Evolutionary conservation across 2,888 invertebrate genomes (phyloP), one percentile per base, ranked within the genome.

Genomic region (Conops quadrifasciatus): DNA sequence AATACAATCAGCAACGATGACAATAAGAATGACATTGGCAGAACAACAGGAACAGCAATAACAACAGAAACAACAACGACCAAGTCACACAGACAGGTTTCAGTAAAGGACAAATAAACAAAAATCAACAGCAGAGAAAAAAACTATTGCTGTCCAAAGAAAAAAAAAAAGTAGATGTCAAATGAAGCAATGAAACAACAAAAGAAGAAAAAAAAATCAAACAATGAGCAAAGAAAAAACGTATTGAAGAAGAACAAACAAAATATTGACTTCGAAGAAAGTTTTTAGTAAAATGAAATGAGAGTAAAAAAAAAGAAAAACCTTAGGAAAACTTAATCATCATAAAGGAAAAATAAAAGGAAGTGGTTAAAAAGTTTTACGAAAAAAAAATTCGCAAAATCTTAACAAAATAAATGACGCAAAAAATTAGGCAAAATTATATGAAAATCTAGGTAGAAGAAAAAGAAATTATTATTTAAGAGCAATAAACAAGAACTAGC

Each of bases 31-130:
- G 36, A 36, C 36, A 36, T 36, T 36, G 36, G 36, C 36, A 36
- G 36, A 36, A 36, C 36, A 36, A 9, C 36, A 36, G 9, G 5
- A 36, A 36, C 36, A 36, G 9, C 36, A 36, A 36, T 9, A 36
- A 36, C 36, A 36, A 36, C 9, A 36, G 9, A 4, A 36, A 36
- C 9, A 66, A 53, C 36, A 36, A 36, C 4, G 36, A 36, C 36
- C 4, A 66, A 66, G 66, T 66, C 66, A 66, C 66, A 43, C 62
- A 66, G 53, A 53, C 30, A 53, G 9, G 36, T 36, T 36, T 36
- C 36, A 36, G 36, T 9, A 36, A 9, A 36, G 36, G 9, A 36
- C 36, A 36, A 36, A 36, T 36, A 36, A 36, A 43, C 62, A n/a
- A 62, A 62, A 36, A 19, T 36, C 19, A 26, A 21, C 21, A 62